These are phyloP conservation scores for Lampropteryx suffumata DNA, from an alignment of 2,888 invertebrate species.

Conservation along the genomic window DNA sequence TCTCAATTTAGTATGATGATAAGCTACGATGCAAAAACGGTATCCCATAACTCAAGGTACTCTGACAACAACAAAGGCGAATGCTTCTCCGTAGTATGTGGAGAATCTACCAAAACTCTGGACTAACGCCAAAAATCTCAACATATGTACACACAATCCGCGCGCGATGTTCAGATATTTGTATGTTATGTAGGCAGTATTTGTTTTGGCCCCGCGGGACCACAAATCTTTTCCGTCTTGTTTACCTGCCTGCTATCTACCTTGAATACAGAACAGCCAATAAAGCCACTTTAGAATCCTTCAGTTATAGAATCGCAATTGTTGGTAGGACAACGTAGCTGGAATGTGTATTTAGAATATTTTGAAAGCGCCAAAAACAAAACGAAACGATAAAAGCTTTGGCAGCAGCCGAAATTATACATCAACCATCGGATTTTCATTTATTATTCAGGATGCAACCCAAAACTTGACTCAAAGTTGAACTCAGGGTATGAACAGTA, in stretches of 20 bases:
- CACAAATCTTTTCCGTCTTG: constrained; percentile 49
- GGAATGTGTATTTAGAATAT: no score
- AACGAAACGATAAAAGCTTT: not conserved
- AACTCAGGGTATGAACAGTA: constrained; percentile 28
- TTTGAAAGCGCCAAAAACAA: not conserved
- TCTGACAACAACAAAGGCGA: constrained; percentile 59
- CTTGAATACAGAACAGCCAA: constrained; percentile 19
- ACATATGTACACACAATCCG: constrained; percentile 42
- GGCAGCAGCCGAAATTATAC: constrained; percentile 8
- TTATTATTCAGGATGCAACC: constrained; percentile 28
- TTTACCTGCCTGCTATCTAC: constrained; percentile 37
- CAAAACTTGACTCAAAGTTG: constrained; percentile 42
- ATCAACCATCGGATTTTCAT: constrained; percentile 32
- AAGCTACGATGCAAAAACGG: constrained; percentile 43
- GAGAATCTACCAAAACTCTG: constrained; percentile 54
- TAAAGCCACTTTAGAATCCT: constrained; percentile 3
- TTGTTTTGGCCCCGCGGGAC: constrained; percentile 54
- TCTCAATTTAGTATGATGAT: constrained; percentile 37
- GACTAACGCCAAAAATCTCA: constrained; percentile 61
- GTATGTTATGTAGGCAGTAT: constrained; percentile 43
- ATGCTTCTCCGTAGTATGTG: constrained; percentile 50
- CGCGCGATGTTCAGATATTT: constrained; percentile 37
- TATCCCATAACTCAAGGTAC: constrained; percentile 57
- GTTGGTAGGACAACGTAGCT: no score
- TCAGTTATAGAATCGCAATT: not conserved